phyloP scores from a whole-genome alignment of 2,888 invertebrate genomes.

The Catocala nupta region DNA sequence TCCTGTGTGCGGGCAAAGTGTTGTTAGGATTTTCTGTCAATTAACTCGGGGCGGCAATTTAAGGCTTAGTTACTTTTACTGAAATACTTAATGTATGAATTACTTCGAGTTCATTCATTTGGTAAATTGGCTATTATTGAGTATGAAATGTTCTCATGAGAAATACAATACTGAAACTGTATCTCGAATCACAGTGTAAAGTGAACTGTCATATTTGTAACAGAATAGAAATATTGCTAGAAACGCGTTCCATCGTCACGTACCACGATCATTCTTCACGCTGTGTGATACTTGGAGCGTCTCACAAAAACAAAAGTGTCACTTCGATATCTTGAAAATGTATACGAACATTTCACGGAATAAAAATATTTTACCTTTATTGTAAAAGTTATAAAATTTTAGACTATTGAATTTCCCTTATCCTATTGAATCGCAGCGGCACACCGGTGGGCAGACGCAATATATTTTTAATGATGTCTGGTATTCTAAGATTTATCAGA shows the following conservation, averaged over 20 bases:
- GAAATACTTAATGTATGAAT: too few relatives aligned
- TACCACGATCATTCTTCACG: slow-evolving; percentile 59
- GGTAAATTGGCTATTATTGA: slow-evolving; percentile 16
- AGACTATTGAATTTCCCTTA: too few relatives aligned
- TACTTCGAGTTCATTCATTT: slow-evolving; percentile 15
- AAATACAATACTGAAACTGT: slow-evolving; percentile 34
- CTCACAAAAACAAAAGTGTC: slow-evolving; percentile 56
- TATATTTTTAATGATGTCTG: too few relatives aligned
- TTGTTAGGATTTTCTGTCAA: too few relatives aligned
- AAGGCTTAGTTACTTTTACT: too few relatives aligned
- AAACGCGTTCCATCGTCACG: slow-evolving; percentile 57
- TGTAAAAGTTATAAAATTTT: slow-evolving; percentile 1
- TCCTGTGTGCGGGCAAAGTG: too few relatives aligned
- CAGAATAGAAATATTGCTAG: slow-evolving; percentile 50
- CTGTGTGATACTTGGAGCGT: slow-evolving; percentile 55
- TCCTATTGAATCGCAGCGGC: too few relatives aligned
- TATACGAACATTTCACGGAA: slow-evolving; percentile 22
- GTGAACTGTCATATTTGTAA: slow-evolving; percentile 50
- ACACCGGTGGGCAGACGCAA: too few relatives aligned
- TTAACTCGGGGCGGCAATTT: too few relatives aligned
- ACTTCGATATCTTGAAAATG: slow-evolving; percentile 34
- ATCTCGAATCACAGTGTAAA: slow-evolving; percentile 45
- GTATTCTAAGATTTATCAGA: too few relatives aligned
- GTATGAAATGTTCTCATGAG: slow-evolving; percentile 18
- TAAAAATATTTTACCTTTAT: slow-evolving; percentile 23